Evolutionary conservation across 2,888 invertebrate species (phyloP).

Genomic region (Agonopterix subpropinquella): DNA sequence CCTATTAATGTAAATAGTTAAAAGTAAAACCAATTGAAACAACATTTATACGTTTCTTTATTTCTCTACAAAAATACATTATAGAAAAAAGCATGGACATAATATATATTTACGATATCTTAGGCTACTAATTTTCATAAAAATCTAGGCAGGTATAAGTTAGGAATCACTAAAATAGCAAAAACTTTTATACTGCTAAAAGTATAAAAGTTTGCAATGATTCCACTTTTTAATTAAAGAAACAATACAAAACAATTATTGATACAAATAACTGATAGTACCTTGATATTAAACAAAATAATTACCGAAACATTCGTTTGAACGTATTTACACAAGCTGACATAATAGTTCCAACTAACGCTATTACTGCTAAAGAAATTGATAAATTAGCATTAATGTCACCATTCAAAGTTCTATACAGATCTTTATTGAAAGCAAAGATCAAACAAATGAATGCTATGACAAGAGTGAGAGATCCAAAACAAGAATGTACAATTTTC

Average conservation of each 20-base stretch:
- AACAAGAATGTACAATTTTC: slow-evolving; percentile 26
- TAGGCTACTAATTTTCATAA: too few species aligned
- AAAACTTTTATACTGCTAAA: too few species aligned
- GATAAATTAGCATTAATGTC: slow-evolving; percentile 26
- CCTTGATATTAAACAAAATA: background rate
- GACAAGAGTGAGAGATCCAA: slow-evolving; percentile 29
- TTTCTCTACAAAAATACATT: too few species aligned
- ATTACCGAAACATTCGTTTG: slow-evolving; percentile 8
- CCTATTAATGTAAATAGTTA: slow-evolving; percentile 11
- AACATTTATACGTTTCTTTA: background rate
- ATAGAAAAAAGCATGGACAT: too few species aligned
- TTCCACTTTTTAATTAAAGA: too few species aligned
- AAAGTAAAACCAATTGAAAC: slow-evolving; percentile 5
- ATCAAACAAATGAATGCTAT: slow-evolving; percentile 34
- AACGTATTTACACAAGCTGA: slow-evolving; percentile 19
- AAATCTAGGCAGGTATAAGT: too few species aligned
- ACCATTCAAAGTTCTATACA: slow-evolving; percentile 12
- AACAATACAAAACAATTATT: too few species aligned
- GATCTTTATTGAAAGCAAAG: slow-evolving; percentile 24
- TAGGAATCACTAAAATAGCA: too few species aligned
- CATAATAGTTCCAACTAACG: slow-evolving; percentile 31
- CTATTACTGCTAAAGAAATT: slow-evolving; percentile 29
- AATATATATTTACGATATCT: too few species aligned
- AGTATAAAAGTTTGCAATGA: too few species aligned
- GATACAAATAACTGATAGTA: too few species aligned